Percentiles rank a stretch among this genome's conserved stretches.
These are phyloP conservation scores for Psittacula derbiana DNA, from an alignment of 2,797 vertebrate genomes.

Conservation along the genomic window DNA sequence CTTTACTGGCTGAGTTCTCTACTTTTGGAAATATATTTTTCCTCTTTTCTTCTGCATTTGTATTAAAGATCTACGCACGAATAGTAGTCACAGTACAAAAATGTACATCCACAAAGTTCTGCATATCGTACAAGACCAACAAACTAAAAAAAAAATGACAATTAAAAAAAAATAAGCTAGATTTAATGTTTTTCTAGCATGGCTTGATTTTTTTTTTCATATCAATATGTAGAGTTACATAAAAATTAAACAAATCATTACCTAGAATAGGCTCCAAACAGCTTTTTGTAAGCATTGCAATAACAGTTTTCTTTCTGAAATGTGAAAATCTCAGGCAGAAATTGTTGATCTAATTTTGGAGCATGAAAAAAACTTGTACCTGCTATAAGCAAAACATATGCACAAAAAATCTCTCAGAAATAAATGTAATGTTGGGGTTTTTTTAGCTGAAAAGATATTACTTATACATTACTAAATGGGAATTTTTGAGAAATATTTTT, in stretches of 20 bases:
- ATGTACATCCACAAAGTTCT: neutral
- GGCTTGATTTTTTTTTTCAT: neutral
- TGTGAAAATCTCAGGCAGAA: neutral
- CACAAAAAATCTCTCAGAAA: neutral
- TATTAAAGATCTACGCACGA: neutral
- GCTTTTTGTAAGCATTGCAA: neutral
- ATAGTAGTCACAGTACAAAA: neutral
- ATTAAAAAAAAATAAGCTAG: neutral
- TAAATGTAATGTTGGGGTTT: neutral
- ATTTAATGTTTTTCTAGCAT: neutral
- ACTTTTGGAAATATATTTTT: neutral
- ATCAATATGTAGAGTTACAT: neutral
- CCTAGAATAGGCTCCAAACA: neutral
- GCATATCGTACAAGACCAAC: neutral
- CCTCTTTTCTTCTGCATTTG: neutral
- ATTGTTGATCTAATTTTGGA: neutral
- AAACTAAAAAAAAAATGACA: neutral
- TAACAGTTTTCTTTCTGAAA: neutral
- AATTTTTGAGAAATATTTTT: neutral
- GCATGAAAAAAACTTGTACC: neutral
- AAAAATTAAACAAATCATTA: neutral
- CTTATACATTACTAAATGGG: neutral
- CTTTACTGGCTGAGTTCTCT: neutral
- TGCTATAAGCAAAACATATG: neutral
- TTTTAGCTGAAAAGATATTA: fast-evolving